A percentile compares a stretch with the other conserved stretches of the same genome.
phyloP scores from a whole-genome alignment of 64 coral and sea anemone genomes.

The Pachyseris speciosa region DNA sequence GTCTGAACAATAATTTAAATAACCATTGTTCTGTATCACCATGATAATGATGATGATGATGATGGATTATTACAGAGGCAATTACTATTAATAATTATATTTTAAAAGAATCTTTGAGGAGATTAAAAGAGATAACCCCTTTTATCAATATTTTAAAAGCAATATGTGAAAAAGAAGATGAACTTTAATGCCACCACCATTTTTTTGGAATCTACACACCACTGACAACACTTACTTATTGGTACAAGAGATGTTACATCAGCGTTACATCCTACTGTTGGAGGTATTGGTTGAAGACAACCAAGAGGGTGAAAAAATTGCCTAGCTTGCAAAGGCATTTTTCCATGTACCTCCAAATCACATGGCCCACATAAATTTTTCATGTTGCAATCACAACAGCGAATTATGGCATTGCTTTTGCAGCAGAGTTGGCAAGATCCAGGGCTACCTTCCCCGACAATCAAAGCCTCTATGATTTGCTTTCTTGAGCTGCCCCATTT shows the following conservation, averaged over 20 bases:
- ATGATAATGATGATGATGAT: too few species aligned
- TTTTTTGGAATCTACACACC: too few species aligned
- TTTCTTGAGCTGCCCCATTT: background rate
- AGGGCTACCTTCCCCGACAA: background rate
- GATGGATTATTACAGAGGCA: too few species aligned
- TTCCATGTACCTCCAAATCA: conserved; percentile 29
- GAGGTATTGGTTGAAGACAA: conserved; percentile 38
- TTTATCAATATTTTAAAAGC: too few species aligned
- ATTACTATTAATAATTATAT: too few species aligned
- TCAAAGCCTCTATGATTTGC: background rate
- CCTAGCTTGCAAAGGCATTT: conserved; percentile 44
- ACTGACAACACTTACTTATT: conserved; percentile 37
- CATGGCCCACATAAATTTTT: conserved; percentile 12
- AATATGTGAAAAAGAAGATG: background rate
- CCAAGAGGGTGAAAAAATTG: conserved; percentile 28
- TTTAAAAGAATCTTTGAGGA: too few species aligned
- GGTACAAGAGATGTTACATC: background rate
- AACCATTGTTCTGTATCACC: too few species aligned
- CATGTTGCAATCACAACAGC: conserved; percentile 2
- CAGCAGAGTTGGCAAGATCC: background rate
- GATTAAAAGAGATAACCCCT: too few species aligned
- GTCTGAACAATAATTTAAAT: too few species aligned
- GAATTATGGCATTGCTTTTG: background rate
- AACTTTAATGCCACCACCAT: too few species aligned
- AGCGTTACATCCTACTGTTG: conserved; percentile 23